phyloP scores from a whole-genome alignment of 2,113 vertebrate species.

The Clinocottus analis region DNA sequence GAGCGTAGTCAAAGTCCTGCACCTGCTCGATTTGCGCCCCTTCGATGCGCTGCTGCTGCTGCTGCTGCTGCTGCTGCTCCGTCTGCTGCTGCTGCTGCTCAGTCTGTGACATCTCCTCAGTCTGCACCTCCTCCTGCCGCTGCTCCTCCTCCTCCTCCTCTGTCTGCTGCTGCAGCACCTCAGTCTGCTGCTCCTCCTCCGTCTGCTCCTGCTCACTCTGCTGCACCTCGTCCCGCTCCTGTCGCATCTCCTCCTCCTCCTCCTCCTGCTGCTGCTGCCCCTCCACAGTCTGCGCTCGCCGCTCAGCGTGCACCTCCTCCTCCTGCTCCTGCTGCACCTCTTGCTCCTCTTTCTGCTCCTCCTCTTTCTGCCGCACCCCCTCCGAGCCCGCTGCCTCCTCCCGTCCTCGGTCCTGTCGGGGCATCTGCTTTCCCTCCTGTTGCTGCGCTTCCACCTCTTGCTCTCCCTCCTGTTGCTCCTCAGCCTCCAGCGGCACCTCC shows the following conservation, averaged over 20 bases:
- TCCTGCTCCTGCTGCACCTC: constrained; percentile 11
- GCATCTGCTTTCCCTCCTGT: constrained; percentile 14
- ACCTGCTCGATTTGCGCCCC: constrained; percentile 29
- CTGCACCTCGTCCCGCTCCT: constrained; percentile 1
- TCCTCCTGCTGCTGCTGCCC: neutral
- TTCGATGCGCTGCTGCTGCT: constrained; percentile 10
- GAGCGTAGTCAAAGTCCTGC: constrained; percentile 59
- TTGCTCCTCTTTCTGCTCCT: neutral
- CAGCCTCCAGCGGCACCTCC: constrained; percentile 4
- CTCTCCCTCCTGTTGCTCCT: constrained; percentile 23
- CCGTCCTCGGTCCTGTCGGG: constrained; percentile 14
- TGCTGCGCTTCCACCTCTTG: neutral
- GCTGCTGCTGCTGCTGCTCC: constrained; percentile 17
- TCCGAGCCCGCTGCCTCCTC: neutral
- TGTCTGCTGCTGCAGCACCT: neutral
- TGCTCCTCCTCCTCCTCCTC: constrained; percentile 39
- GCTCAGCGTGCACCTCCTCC: neutral
- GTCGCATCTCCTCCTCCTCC: neutral
- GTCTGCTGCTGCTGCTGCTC: constrained; percentile 7
- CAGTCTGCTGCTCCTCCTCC: neutral
- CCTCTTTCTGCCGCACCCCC: neutral
- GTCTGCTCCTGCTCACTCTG: neutral
- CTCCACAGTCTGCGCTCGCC: neutral
- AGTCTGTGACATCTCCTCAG: constrained; percentile 2
- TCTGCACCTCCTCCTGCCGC: constrained; percentile 22